A percentile compares a stretch with the other conserved stretches of the same genome.
Evolutionary conservation across 2,888 invertebrate species (phyloP).

Genomic region (Bibio marci): DNA sequence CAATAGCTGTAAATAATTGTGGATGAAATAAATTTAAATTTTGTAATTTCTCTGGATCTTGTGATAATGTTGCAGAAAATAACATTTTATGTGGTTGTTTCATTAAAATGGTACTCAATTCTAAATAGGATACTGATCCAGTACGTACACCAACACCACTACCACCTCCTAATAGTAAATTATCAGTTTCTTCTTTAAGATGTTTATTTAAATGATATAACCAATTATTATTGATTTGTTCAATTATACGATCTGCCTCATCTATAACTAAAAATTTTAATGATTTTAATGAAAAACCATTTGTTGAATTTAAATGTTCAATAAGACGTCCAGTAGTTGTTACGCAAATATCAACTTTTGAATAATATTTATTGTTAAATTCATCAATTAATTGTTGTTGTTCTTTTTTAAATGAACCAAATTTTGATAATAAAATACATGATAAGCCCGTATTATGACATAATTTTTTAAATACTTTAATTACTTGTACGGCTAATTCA

Average conservation of each 20-base stretch:
- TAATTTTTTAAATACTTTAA: conserved; percentile 60
- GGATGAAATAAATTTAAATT: conserved; percentile 82
- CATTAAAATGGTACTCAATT: conserved; percentile 15
- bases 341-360: conserved; percentile 63
- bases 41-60: conserved; percentile 90
- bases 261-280: conserved; percentile 78
- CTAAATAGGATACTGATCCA: conserved; percentile 21
- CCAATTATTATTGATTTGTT: conserved; percentile 85
- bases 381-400: conserved; percentile 42
- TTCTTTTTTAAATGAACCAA: conserved; percentile 46
- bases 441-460: conserved; percentile 47
- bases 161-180: conserved; percentile 29
- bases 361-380: conserved; percentile 25
- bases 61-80: conserved; percentile 93
- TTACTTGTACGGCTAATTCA: conserved; percentile 80
- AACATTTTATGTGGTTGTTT: conserved; percentile 69
- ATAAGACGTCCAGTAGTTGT: conserved; percentile 88
- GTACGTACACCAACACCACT: conserved; percentile 11
- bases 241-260: conserved; percentile 92
- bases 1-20: conserved; percentile 66
- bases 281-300: conserved; percentile 54
- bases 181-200: conserved; percentile 34
- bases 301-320: conserved; percentile 74
- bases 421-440: conserved; percentile 52
- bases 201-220: conserved; percentile 61